Evolutionary conservation across 2,113 vertebrate genomes (phyloP).

Genomic region (Corythornis madagascariensis): DNA sequence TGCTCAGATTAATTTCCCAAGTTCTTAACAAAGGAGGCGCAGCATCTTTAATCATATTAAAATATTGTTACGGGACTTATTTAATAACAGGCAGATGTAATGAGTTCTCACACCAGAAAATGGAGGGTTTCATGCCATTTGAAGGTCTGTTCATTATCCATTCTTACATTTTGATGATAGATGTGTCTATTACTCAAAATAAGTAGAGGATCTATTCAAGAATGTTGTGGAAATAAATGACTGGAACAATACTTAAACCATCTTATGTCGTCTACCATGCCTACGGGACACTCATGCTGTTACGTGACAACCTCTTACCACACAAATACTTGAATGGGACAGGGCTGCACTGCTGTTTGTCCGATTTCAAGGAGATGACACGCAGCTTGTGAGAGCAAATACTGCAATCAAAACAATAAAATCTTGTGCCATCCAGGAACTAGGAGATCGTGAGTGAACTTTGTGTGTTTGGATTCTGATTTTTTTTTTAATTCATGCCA

Average conservation of each 20-base stretch:
- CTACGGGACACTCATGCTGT: background rate
- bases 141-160: background rate
- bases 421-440: background rate
- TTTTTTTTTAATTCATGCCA: background rate
- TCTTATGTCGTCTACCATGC: rapidly evolving
- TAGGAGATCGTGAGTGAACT: background rate
- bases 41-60: slow-evolving; percentile 49
- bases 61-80: slow-evolving; percentile 7
- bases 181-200: slow-evolving; percentile 21
- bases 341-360: background rate
- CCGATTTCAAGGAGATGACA: background rate
- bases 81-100: slow-evolving; percentile 20
- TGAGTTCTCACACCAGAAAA: slow-evolving; percentile 17
- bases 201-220: background rate
- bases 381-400: background rate
- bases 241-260: background rate
- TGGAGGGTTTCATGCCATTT: background rate
- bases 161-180: slow-evolving; percentile 27
- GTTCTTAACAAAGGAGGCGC: background rate
- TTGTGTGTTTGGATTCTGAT: background rate
- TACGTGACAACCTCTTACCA: background rate
- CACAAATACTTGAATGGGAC: background rate
- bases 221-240: background rate
- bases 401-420: background rate
- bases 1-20: background rate